Base-by-base conservation (phyloP, 2,797 vertebrate genomes). In the Hoplostethus atlanticus region DNA sequence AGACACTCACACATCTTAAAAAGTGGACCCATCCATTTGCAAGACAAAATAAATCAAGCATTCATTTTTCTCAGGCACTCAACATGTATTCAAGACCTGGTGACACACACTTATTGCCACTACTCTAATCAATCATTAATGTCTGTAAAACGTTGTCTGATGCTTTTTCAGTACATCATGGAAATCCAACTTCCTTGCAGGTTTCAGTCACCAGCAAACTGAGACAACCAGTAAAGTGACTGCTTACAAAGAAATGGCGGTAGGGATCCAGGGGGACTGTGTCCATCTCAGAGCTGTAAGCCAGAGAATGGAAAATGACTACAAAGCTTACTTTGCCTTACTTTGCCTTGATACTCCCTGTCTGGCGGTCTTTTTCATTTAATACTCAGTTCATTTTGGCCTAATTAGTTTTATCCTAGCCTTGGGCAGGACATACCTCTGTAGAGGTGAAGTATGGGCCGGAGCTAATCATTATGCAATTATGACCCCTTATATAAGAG, bases 361-460 rank as follows among this genome's bases (percentile, higher is more conserved):
- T 90, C 87, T 91, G 80, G 73, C 38, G 9, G 6, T 68, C 28
- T 80, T 53, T 76, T 66, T 7, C 16, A 0, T 85, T 76, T 73
- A 86, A 69, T 80, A 30, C 72, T 83, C 9, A 38, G 46, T 89
- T 90, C 53, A 86, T 90, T 91, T 79, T 71, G 73, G 21, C 54
- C 66, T 86, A 83, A 91, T 92, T 67, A 81, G 70, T 68, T 87
- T 83, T 67, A 90, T 83, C 83, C 73, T 70, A 25, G 56, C 91
- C 81, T 71, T 5, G 28, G 80, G 87, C 79, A 15, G 65, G 58
- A 34, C 78, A 77, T 83, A 80, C 76, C 72, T 88, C 74, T 79
- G 73, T 76, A 80, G 79, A 88, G 80, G 73, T 85, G 69, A 90
- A 81, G 73, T 72, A 36, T 65, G 55, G 62, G 57, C 68, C 56